phyloP scores from a whole-genome alignment of 2,797 vertebrate species.

The Rousettus madagascariensis region DNA sequence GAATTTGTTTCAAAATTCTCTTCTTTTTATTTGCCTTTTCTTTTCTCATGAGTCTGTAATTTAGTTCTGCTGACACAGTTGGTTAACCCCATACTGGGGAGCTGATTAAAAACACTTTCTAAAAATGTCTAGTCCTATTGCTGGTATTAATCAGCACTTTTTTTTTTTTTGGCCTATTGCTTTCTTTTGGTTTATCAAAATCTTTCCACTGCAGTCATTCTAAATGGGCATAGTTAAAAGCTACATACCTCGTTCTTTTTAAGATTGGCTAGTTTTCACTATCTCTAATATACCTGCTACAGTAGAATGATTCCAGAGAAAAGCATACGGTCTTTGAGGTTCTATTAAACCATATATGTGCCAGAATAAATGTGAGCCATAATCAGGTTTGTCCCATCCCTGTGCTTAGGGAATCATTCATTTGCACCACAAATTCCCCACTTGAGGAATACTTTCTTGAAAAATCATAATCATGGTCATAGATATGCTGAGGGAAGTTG shows the following conservation, averaged over 20 bases:
- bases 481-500: background rate
- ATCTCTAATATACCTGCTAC: background rate
- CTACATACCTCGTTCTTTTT: background rate
- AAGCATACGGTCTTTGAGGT: background rate
- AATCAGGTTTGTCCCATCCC: background rate
- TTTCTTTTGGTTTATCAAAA: slow-evolving; percentile 29
- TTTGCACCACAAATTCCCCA: background rate
- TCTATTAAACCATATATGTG: background rate
- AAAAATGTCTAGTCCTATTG: slow-evolving; percentile 45
- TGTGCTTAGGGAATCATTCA: background rate
- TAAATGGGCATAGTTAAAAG: background rate
- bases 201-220: background rate
- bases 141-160: slow-evolving; percentile 43
- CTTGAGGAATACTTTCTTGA: background rate
- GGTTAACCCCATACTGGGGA: slow-evolving; percentile 59
- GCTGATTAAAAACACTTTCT: slow-evolving; percentile 70
- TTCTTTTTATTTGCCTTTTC: slow-evolving; percentile 47
- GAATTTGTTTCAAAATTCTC: slow-evolving; percentile 62
- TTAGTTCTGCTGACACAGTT: slow-evolving; percentile 69
- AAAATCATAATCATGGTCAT: background rate
- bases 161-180: background rate
- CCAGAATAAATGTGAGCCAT: background rate
- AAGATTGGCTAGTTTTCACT: background rate
- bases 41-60: slow-evolving; percentile 63
- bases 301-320: background rate